Evolutionary conservation across 2,797 vertebrate species (phyloP), one percentile per base, ranked within the genome.

Genomic region (Halcyon badia): DNA sequence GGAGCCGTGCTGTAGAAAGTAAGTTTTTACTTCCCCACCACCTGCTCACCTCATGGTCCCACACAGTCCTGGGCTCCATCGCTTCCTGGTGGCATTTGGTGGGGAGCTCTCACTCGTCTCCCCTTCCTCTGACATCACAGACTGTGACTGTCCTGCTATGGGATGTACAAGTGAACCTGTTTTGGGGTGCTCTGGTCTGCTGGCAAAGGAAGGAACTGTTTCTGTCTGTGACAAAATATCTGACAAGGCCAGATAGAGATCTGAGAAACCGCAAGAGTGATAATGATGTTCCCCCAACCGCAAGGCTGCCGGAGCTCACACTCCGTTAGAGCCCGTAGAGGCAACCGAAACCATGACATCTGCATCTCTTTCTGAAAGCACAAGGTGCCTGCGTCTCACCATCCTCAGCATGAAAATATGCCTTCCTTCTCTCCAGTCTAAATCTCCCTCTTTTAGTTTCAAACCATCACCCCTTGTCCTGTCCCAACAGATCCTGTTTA

Each of bases 251-350:
- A 64, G 83, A 86, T 48, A 33, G 31, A 83, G 81, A 97, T 95
- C 95, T 86, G 65, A 94, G 83, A 94, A 97, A 95, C 94, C 96
- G 58, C 89, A 94, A 94, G 62, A 11, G 42, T 26, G 31, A 86
- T 65, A 31, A 24, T 35, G 66, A 35, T 12, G 5, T 3, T 82
- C 2, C 25, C 28, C 37, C 26, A 30, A 84, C 92, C 89, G 0
- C 95, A 92, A 28, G 33, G 37, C 61, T 70, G 80, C 11, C 10
- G 1, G 57, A 77, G 28, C 65, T 83, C 35, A 22, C 0, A 0
- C 42, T 58, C 35, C 3, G 14, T 15, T 62, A 9, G 1, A 13
- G n/a, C 72, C 51, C 14, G 14, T 8, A 39, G 37, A 77, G 76
- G 44, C 69, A 80, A 93, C 10, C 0, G 12, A 95, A 92, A 93